phyloP scores from a whole-genome alignment of 2,888 invertebrate species.

The Bombylius discolor region DNA sequence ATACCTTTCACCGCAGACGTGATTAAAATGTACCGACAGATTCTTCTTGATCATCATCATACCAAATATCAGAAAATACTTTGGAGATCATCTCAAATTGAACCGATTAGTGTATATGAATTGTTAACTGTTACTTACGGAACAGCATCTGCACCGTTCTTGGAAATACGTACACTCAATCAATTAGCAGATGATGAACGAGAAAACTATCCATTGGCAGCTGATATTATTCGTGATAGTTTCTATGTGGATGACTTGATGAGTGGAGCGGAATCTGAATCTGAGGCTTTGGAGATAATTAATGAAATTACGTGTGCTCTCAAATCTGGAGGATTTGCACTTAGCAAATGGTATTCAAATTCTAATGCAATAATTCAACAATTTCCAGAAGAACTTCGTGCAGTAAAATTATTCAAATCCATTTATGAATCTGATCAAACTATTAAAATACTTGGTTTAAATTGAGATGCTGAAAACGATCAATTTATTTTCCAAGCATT shows the following conservation, averaged over 20 bases:
- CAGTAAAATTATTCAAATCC: too few relatives aligned
- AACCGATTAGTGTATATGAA: constrained; percentile 7
- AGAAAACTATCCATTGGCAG: too few relatives aligned
- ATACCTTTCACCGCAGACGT: constrained; percentile 17
- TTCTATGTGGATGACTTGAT: too few relatives aligned
- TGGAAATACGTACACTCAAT: constrained; percentile 8
- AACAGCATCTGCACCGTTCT: constrained; percentile 8
- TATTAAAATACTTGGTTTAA: too few relatives aligned
- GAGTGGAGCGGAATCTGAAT: background rate
- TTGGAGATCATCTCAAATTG: too few relatives aligned
- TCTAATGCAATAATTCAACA: too few relatives aligned
- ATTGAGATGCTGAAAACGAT: too few relatives aligned
- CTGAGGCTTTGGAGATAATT: background rate
- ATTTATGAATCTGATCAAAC: too few relatives aligned
- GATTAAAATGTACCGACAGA: constrained; percentile 11
- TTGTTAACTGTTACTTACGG: constrained; percentile 13
- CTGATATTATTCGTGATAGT: too few relatives aligned
- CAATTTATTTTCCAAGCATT: too few relatives aligned
- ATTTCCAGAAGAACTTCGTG: too few relatives aligned
- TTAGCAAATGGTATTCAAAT: background rate
- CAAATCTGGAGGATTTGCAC: background rate
- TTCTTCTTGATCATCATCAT: background rate
- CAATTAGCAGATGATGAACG: constrained; percentile 1
- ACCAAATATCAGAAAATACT: constrained; percentile 9
- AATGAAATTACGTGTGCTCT: background rate